Base-by-base conservation (phyloP, 2,797 vertebrate species). In the Zalophus californianus region DNA sequence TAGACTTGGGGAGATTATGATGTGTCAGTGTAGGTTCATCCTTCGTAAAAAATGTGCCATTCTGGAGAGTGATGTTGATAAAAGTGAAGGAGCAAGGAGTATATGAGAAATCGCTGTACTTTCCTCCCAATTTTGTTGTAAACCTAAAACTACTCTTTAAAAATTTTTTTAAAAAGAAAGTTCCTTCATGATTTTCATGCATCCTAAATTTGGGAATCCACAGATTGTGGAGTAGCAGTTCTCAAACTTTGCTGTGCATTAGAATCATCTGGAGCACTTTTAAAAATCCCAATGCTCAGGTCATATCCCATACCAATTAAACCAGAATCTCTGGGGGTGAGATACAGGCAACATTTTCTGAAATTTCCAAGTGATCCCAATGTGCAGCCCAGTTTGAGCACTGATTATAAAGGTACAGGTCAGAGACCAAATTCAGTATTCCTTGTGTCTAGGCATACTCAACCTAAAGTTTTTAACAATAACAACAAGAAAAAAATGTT, bases 281-380 rank as follows among this genome's bases (percentile, higher is more conserved):
- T 38, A 27, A 56, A 86, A 94, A 58, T 15, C 60, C 32, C 68
- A 44, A 25, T 77, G 38, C 72, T 66, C 7, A 91, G 58, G n/a
- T 32, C 66, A 91, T 7, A 32, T 32, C n/a, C 27, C 62, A 77
- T 1, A 77, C 52, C 73, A 90, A 70, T 48, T 80, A 89, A 73
- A 73, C 10, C 13, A 89, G 80, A 86, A 77, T 58, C 70, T 66
- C 79, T 82, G 14, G n/a, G 29, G 15, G 12, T 80, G 29, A 11
- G 38, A 85, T 20, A 62, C 3, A 16, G 38, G 23, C 16, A 79
- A 1, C 1, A 78, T 13, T 86, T 93, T 62, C 82, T 58, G 14
- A 72, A 91, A 77, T 35, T 64, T 29, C 58, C 75, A 90, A 52
- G n/a, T 92, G 68, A 92, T 90, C 89, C n/a, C 79, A 90, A 86